Evolutionary conservation across 2,888 invertebrate genomes (phyloP).

Genomic region (Philhelius pedissequus): DNA sequence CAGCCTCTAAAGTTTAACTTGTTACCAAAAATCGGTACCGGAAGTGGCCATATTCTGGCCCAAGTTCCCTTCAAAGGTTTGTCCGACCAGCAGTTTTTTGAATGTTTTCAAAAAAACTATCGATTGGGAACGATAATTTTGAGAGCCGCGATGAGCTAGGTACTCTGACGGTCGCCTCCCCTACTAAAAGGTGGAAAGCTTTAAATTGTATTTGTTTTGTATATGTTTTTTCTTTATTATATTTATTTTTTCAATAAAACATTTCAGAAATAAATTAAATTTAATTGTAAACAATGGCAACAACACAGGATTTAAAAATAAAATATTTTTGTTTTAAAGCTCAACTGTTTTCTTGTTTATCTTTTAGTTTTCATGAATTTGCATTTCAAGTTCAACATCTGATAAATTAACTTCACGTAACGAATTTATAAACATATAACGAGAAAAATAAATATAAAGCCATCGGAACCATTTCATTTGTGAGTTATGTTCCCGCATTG

Average conservation of each 20-base stretch:
- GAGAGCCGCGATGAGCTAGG: too few species aligned
- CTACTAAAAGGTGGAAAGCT: slow-evolving; percentile 66
- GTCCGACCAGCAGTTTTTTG: too few species aligned
- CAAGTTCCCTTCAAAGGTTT: too few species aligned
- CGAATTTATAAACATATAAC: slow-evolving; percentile 95
- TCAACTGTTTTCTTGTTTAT: slow-evolving; percentile 13
- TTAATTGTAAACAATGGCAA: slow-evolving; percentile 29
- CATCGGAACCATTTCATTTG: slow-evolving; percentile 97
- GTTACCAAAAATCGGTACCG: too few species aligned
- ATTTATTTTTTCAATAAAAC: slow-evolving; percentile 35
- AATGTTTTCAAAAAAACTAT: too few species aligned
- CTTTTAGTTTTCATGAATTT: slow-evolving; percentile 80
- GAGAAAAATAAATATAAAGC: slow-evolving; percentile 92
- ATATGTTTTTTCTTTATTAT: neutral
- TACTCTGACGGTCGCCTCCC: too few species aligned
- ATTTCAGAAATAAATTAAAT: slow-evolving; percentile 21
- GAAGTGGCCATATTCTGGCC: too few species aligned
- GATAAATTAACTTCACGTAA: slow-evolving; percentile 86
- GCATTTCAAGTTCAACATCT: slow-evolving; percentile 88
- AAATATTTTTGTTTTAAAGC: slow-evolving; percentile 29
- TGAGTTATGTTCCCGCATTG: slow-evolving; percentile 93
- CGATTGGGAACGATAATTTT: too few species aligned
- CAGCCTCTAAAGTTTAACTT: too few species aligned
- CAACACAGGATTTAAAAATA: slow-evolving; percentile 55
- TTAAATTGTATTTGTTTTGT: slow-evolving; percentile 50